Base-by-base conservation (phyloP, 1,140 invertebrate species). In the Colletes gigas region DNA sequence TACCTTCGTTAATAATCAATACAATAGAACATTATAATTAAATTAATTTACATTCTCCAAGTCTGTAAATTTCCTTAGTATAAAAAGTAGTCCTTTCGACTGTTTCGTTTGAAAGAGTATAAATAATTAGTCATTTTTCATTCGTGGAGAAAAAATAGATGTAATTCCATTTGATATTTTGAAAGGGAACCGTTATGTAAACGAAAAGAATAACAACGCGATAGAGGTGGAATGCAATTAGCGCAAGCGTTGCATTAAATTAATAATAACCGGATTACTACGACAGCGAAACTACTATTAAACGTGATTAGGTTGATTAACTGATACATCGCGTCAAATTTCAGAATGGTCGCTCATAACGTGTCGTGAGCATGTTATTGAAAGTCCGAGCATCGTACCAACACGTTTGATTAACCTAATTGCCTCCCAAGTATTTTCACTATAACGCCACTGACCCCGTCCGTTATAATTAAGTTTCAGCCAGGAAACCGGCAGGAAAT, bases 381-480 rank as follows among this genome's bases (percentile, higher is more conserved):
- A 66, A 44, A 66, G 63, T 47, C 41, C 63, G 39, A 17, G 39
- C 63, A 47, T 41, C 63, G 39, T 7, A 39, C 8, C 41, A 66
- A 41, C 44, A 47, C 41, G 63, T 66, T 66, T 66, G 44, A 66
- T 66, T 66, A 66, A 66, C 63, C 63, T 19, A 47, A 66, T 66
- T 66, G 63, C 41, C 15, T 47, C 9, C 63, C 17, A 66, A 47
- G 44, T 66, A 66, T 66, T 47, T 47, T 66, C 47, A 8, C 63
- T 41, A 47, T 66, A 47, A 66, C 63, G 41, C 41, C n/a, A 66
- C 44, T 41, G 41, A 66, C 8, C 63, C 39, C 4, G 17, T 47
- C 44, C 17, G 63, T 44, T 19, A 66, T 47, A 47, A 66, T 66
- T 66, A 66, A 66, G 41, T 66, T 47, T 66, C 63, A 19, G 15